Evolutionary conservation across 1,140 invertebrate species (phyloP), one percentile per base, ranked within the genome.

Genomic region (Cydia strobilella): DNA sequence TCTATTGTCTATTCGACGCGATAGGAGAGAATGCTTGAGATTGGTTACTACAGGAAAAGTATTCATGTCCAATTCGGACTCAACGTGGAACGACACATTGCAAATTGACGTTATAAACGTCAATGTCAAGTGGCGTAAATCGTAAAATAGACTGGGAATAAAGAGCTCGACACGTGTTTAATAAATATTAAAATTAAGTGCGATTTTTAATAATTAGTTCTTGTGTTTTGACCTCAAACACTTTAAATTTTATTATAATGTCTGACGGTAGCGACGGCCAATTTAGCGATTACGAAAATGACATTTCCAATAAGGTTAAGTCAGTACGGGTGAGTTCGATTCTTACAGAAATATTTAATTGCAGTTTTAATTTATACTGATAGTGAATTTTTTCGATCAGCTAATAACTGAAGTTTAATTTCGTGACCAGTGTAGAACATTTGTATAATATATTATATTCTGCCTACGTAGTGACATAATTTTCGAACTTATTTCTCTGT

Each of bases 281-380:
- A 54, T 91, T 88, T 75, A 91, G 88, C 82, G 90, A 90, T 72
- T 87, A 86, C 54, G 90, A 92, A 82, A 86, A 90, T 78, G 83
- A 89, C 73, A 76, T 90, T 74, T 83, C 83, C 9, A 76, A 77
- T 35, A 89, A 87, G 77, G 81, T 91, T 76, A 90, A 92, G 76
- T 80, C 85, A n/a, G 88, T 92, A n/a, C 81, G 85, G 75, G 90
- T 92, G 80, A 86, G 88, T 86, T 66, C 9, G 27, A 7, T 62
- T 23, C 54, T 23, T 59, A n/a, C 2, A 23, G 9, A 23, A 59
- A 12, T 59, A 59, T n/a, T n/a, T n/a, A n/a, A n/a, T 51, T 51
- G n/a, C 18, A n/a, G 1, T 51, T n/a, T n/a, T n/a, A n/a, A 59
- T 59, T 59, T 23, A 20, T 23, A 23, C 2, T 59, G 20, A 3